Evolutionary conservation across 2,888 invertebrate genomes (phyloP).

Genomic region (Agrochola lota): DNA sequence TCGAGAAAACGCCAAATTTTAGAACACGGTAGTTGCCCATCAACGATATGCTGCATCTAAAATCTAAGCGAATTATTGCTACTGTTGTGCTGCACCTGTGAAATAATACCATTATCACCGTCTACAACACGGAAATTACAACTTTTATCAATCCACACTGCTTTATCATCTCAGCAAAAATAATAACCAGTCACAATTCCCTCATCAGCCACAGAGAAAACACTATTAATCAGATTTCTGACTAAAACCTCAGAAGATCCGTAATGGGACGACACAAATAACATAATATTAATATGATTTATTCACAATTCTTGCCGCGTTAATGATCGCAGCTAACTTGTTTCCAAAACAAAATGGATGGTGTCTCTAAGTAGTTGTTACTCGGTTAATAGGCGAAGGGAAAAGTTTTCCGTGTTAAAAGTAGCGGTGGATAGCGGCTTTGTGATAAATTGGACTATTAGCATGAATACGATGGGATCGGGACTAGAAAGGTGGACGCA

Average conservation of each 20-base stretch:
- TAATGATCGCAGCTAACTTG: constrained; percentile 68
- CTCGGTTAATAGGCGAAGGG: constrained; percentile 54
- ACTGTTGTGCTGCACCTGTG: no score
- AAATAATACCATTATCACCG: no score
- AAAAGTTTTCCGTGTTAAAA: constrained; percentile 57
- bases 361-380: constrained; percentile 55
- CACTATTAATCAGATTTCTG: constrained; percentile 39
- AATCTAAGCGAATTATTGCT: no score
- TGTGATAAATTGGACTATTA: constrained; percentile 67
- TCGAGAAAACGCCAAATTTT: no score
- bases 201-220: constrained; percentile 21
- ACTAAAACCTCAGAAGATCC: constrained; percentile 53
- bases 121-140: no score
- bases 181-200: constrained; percentile 18
- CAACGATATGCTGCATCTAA: no score
- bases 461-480: constrained; percentile 43
- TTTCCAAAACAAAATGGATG: constrained; percentile 69
- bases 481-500: constrained; percentile 27
- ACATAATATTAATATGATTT: constrained; percentile 74
- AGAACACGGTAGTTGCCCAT: no score
- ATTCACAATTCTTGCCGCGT: constrained; percentile 64
- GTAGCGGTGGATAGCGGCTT: constrained; percentile 41
- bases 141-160: neutral
- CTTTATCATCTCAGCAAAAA: constrained; percentile 7
- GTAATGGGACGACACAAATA: constrained; percentile 53